Conservation (phyloP, 2,113 vertebrate species). For the Aptenodytes forsteri region DNA sequence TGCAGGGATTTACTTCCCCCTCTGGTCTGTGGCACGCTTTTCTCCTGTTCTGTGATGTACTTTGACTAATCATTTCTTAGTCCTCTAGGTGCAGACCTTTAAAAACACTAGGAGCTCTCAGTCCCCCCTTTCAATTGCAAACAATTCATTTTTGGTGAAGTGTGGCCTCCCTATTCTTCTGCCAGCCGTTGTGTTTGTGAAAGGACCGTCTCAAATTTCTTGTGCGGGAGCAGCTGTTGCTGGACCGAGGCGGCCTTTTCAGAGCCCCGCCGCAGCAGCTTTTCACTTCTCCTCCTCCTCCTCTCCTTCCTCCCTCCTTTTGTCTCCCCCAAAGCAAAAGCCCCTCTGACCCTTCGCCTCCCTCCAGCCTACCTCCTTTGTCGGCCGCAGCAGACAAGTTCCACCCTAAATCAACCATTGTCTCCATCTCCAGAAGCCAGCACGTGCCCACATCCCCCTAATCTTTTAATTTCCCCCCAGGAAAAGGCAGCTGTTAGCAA, state of each 20-base stretch:
- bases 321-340: constrained; percentile 73
- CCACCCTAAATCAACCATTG: constrained; percentile 84
- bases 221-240: constrained; percentile 90
- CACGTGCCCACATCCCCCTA: constrained; percentile 83
- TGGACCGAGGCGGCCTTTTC: constrained; percentile 77
- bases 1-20: constrained; percentile 34
- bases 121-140: constrained; percentile 80
- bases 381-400: constrained; percentile 78
- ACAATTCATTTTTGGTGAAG: constrained; percentile 79
- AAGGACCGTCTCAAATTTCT: constrained; percentile 93
- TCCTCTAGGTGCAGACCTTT: constrained; percentile 73
- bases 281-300: constrained; percentile 68
- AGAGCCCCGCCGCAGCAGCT: constrained; percentile 65
- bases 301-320: constrained; percentile 71
- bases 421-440: constrained; percentile 80
- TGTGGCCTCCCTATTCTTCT: constrained; percentile 82
- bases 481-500: constrained; percentile 93
- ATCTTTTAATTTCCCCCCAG: constrained; percentile 88
- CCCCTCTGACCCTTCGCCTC: constrained; percentile 73
- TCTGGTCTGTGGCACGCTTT: constrained; percentile 70
- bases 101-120: constrained; percentile 63
- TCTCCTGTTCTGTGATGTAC: constrained; percentile 45
- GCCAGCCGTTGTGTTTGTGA: constrained; percentile 85
- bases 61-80: constrained; percentile 71
- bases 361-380: constrained; percentile 73